Evolutionary conservation across 1,140 invertebrate species (phyloP).

Genomic region (Lordiphosa stackelbergi): DNA sequence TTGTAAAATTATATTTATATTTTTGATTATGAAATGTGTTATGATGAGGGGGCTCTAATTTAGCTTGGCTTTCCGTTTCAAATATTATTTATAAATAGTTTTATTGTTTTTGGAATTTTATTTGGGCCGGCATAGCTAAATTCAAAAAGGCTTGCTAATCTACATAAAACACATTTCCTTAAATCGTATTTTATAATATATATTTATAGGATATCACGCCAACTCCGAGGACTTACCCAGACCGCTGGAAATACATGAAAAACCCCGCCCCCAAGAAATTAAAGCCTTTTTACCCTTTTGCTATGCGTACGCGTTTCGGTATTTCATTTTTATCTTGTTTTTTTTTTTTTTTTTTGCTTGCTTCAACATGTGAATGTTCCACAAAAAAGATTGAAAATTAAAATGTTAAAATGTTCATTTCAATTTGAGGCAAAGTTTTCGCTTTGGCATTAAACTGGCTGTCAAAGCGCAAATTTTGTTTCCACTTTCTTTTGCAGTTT

Average conservation of each 20-base stretch:
- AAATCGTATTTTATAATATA: conserved; percentile 48
- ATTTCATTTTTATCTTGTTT: conserved; percentile 22
- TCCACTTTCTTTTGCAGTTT: conserved; percentile 50
- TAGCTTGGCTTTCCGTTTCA: conserved; percentile 24
- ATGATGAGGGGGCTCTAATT: conserved; percentile 25
- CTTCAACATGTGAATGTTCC: conserved; percentile 77
- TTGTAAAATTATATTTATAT: conserved; percentile 1
- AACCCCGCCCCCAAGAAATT: conserved; percentile 29
- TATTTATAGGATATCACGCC: conserved; percentile 47
- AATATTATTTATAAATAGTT: conserved; percentile 12
- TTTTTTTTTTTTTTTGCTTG: conserved; percentile 65
- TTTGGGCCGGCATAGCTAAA: conserved; percentile 58
- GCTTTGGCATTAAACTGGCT: conserved; percentile 47
- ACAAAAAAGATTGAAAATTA: conserved; percentile 72
- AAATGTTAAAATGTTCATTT: conserved; percentile 67
- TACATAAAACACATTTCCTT: conserved; percentile 59
- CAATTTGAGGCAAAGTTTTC: conserved; percentile 59
- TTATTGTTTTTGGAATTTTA: background rate
- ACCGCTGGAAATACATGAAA: conserved; percentile 50
- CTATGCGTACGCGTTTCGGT: conserved; percentile 45
- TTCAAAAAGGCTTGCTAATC: conserved; percentile 70
- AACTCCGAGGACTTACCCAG: conserved; percentile 64
- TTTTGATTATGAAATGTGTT: conserved; percentile 7
- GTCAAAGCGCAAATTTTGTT: conserved; percentile 53
- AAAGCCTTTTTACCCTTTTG: conserved; percentile 38